A percentile compares a stretch with the other conserved stretches of the same genome.
Evolutionary conservation across 2,113 vertebrate species (phyloP).

Genomic region (Oenanthe melanoleuca): DNA sequence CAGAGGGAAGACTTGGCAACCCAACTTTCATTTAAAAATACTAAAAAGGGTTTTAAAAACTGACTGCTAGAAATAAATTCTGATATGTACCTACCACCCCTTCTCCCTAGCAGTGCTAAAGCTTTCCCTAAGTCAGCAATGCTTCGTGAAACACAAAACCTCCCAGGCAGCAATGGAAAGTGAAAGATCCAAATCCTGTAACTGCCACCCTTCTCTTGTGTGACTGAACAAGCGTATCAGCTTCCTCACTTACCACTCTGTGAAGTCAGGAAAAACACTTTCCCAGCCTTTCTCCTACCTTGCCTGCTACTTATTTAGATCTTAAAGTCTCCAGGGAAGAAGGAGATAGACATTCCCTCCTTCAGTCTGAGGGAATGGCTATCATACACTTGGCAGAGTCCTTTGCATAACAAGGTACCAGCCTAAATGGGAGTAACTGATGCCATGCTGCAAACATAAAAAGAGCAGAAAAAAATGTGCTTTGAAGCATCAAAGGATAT

Average conservation of each 20-base stretch:
- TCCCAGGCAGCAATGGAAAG: neutral
- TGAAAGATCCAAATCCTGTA: neutral
- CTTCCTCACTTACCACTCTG: neutral
- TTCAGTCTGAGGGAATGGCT: neutral
- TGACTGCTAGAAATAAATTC: neutral
- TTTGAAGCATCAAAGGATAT: constrained; percentile 54
- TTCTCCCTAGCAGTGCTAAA: neutral
- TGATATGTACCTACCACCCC: neutral
- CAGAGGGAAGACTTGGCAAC: neutral
- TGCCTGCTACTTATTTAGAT: neutral
- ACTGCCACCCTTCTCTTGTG: neutral
- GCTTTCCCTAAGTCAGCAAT: neutral
- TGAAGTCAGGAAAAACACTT: neutral
- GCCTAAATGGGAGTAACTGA: neutral
- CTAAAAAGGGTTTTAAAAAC: neutral
- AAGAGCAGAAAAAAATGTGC: constrained; percentile 2
- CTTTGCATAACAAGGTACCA: constrained; percentile 5
- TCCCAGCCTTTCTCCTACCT: neutral
- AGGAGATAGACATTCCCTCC: no score
- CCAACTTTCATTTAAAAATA: neutral
- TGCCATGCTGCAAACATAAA: constrained; percentile 24
- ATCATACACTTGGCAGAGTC: neutral
- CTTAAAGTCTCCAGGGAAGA: neutral
- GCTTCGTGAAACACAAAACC: neutral
- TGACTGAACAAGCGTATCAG: neutral